phyloP scores from a whole-genome alignment of 1,140 invertebrate genomes.

The Drosophila eugracilis region DNA sequence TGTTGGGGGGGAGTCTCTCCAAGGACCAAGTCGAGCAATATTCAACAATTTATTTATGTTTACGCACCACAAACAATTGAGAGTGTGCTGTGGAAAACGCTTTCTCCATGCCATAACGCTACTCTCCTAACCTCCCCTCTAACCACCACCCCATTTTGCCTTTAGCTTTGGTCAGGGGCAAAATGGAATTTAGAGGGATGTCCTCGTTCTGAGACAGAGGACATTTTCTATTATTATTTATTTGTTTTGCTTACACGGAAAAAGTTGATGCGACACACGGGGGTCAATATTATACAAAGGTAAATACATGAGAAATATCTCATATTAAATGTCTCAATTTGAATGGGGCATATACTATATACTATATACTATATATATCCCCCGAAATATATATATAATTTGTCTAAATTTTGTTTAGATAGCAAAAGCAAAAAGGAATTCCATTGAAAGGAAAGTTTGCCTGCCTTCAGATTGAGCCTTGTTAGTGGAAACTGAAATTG shows the following conservation, averaged over 20 bases:
- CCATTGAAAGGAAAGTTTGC: neutral
- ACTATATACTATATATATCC: too few relatives aligned
- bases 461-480: too few relatives aligned
- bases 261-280: slow-evolving; percentile 17
- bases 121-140: too few relatives aligned
- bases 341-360: neutral
- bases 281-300: slow-evolving; percentile 27
- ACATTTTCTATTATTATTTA: slow-evolving; percentile 46
- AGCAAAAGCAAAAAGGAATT: too few relatives aligned
- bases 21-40: slow-evolving; percentile 49
- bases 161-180: slow-evolving; percentile 15
- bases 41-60: slow-evolving; percentile 68
- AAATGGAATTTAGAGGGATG: slow-evolving; percentile 37
- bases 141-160: too few relatives aligned
- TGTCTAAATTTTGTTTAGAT: too few relatives aligned
- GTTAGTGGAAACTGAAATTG: too few relatives aligned
- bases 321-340: slow-evolving; percentile 14
- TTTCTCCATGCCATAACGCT: neutral
- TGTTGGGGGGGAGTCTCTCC: slow-evolving; percentile 7
- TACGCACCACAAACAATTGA: slow-evolving; percentile 50
- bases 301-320: slow-evolving; percentile 21
- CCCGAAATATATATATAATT: neutral
- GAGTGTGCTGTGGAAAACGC: slow-evolving; percentile 30
- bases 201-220: slow-evolving; percentile 19
- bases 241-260: slow-evolving; percentile 22